Percentiles rank a stretch among this genome's conserved stretches.
phyloP scores from a whole-genome alignment of 2,888 invertebrate species.

The Metalampra italica region DNA sequence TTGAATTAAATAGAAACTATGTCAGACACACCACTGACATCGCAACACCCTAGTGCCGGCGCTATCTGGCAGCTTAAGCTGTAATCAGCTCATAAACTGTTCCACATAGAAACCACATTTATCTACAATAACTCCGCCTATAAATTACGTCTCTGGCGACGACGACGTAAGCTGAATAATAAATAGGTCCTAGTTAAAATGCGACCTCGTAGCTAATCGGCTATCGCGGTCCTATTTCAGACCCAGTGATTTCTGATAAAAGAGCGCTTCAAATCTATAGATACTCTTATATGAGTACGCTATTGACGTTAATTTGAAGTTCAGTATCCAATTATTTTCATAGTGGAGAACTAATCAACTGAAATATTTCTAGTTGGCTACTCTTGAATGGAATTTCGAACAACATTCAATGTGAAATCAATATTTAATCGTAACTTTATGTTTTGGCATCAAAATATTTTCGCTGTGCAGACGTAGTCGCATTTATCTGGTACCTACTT shows the following conservation, averaged over 20 bases:
- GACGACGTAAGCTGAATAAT: slow-evolving; percentile 26
- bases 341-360: not conserved
- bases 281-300: slow-evolving; percentile 9
- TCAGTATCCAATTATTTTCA: not conserved
- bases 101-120: slow-evolving; percentile 14
- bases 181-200: slow-evolving; percentile 23
- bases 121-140: slow-evolving; percentile 20
- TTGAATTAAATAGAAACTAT: slow-evolving; percentile 57
- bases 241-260: slow-evolving; percentile 17
- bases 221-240: slow-evolving; percentile 17
- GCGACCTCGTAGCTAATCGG: slow-evolving; percentile 17
- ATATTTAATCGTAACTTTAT: slow-evolving; percentile 11
- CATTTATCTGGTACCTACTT: slow-evolving; percentile 37
- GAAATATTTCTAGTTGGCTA: slow-evolving; percentile 14
- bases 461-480: slow-evolving; percentile 28
- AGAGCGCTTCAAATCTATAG: slow-evolving; percentile 6
- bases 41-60: not conserved
- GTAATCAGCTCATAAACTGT: slow-evolving; percentile 14
- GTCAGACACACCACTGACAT: slow-evolving; percentile 30
- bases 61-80: slow-evolving; percentile 15
- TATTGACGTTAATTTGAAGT: slow-evolving; percentile 17
- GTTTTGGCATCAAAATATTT: slow-evolving; percentile 42
- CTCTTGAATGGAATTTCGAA: slow-evolving; percentile 7
- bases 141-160: slow-evolving; percentile 25
- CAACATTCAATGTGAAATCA: not conserved